These are phyloP conservation scores for Leptinotarsa rubiginosa DNA, from an alignment of 2,888 invertebrate species.

Conservation along the genomic window DNA sequence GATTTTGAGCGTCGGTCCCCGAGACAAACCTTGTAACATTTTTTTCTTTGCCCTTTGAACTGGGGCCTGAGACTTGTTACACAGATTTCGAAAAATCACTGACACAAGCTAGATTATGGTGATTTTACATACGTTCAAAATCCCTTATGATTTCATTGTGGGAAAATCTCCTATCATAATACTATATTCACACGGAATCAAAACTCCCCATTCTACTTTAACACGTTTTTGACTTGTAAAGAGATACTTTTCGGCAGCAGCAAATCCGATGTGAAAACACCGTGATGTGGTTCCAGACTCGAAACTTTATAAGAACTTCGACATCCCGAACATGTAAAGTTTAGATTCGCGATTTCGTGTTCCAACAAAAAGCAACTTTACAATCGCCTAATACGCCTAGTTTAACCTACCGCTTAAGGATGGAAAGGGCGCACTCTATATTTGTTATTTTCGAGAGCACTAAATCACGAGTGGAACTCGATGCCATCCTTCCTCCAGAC, in stretches of 20 bases:
- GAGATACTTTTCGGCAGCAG: background rate
- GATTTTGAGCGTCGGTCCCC: no score
- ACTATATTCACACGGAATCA: background rate
- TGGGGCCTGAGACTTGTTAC: no score
- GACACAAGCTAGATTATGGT: no score
- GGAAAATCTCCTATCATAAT: background rate
- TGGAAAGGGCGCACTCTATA: conserved; percentile 35
- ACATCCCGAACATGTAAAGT: conserved; percentile 35
- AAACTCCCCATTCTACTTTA: background rate
- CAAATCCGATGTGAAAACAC: conserved; percentile 3
- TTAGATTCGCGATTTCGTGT: conserved; percentile 26
- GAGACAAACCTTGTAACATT: no score
- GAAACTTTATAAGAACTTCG: conserved; percentile 35
- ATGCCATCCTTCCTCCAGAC: conserved; percentile 24
- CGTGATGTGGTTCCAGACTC: conserved; percentile 20
- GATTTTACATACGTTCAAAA: no score
- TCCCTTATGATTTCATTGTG: no score
- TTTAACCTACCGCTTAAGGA: conserved; percentile 29
- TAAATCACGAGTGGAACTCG: conserved; percentile 37
- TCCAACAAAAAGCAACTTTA: conserved; percentile 31
- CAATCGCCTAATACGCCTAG: conserved; percentile 39
- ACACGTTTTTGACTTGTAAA: background rate
- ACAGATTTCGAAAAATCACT: no score
- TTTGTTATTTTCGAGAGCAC: conserved; percentile 37
- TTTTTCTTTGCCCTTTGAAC: no score